These are phyloP conservation scores for Lophochroa leadbeateri DNA, from an alignment of 2,113 vertebrate genomes.

Conservation along the genomic window DNA sequence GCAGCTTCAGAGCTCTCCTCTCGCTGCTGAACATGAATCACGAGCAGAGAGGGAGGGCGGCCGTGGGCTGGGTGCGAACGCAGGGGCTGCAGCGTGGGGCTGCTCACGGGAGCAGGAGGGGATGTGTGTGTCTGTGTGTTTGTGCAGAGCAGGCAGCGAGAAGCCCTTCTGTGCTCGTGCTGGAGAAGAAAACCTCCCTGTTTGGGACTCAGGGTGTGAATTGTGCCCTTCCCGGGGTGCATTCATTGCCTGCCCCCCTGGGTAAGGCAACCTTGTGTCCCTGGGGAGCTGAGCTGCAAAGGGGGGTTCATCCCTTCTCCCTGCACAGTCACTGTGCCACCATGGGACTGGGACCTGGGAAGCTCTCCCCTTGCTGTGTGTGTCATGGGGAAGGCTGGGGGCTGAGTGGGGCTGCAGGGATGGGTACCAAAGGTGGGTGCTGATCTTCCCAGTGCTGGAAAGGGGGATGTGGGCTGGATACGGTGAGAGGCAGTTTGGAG, in stretches of 20 bases:
- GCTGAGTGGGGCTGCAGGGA: background rate
- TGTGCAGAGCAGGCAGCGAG: background rate
- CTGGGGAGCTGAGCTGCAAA: fast-evolving
- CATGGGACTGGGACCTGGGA: fast-evolving
- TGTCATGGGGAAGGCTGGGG: background rate
- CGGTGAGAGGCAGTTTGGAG: background rate
- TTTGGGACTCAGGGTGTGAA: fast-evolving
- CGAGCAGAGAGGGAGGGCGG: background rate
- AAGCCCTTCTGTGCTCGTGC: background rate
- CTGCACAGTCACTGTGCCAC: fast-evolving
- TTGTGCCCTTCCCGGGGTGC: fast-evolving
- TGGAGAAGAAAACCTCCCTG: background rate
- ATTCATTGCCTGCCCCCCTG: too few species aligned
- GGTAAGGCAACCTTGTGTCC: background rate
- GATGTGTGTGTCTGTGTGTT: fast-evolving
- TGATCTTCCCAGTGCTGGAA: background rate
- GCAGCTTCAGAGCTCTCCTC: background rate
- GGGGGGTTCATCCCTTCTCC: fast-evolving
- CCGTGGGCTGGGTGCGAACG: background rate
- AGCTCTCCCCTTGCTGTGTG: too few species aligned
- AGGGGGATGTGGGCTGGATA: background rate
- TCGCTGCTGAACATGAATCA: background rate
- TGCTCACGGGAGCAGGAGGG: background rate
- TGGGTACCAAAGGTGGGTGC: background rate
- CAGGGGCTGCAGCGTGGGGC: background rate